Evolutionary conservation across 2,888 invertebrate genomes (phyloP).

Genomic region (Plebejus melissa): DNA sequence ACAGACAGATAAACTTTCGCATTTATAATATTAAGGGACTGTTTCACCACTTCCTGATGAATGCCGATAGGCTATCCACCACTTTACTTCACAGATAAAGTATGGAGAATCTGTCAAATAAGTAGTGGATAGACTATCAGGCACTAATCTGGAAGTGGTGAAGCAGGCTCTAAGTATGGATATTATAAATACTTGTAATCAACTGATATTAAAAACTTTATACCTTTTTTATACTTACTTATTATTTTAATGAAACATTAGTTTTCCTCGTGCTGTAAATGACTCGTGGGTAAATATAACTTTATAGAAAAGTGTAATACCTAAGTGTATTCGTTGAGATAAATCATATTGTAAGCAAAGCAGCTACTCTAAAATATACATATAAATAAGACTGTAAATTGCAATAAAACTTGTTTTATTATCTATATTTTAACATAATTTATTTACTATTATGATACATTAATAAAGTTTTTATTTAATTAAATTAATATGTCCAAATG

Average conservation of each 20-base stretch:
- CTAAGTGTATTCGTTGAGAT: not conserved
- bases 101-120: no score
- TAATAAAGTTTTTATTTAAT: constrained; percentile 39
- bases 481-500: constrained; percentile 68
- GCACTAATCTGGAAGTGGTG: no score
- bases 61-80: no score
- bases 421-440: constrained; percentile 27
- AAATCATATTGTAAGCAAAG: not conserved
- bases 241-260: not conserved
- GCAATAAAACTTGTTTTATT: constrained; percentile 28
- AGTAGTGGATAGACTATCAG: no score
- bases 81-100: no score
- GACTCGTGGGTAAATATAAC: not conserved
- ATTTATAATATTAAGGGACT: no score
- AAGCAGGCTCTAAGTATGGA: no score
- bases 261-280: not conserved
- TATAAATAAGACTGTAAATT: not conserved
- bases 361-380: not conserved
- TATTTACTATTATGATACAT: constrained; percentile 22
- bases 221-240: not conserved
- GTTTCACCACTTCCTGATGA: no score
- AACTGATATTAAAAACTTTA: not conserved
- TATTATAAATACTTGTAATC: no score
- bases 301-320: not conserved
- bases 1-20: no score